Percentiles rank a stretch among this genome's conserved stretches.
Conservation (phyloP, 2,113 vertebrate species). For the Taurulus bubalis region DNA sequence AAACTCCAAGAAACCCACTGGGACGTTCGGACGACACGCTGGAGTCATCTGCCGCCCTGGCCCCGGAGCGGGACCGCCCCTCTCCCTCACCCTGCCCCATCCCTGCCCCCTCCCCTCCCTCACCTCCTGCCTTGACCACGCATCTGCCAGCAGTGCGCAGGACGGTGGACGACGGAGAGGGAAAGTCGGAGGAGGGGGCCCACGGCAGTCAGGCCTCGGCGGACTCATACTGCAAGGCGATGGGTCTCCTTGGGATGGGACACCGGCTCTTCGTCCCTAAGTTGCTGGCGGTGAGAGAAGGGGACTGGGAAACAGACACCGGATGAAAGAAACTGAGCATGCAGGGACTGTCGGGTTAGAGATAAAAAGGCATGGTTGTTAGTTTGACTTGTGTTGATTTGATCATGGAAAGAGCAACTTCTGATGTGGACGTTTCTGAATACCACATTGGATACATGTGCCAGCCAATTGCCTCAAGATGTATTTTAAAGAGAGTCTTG, state of each 20-base stretch:
- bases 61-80: constrained; percentile 89
- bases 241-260: constrained; percentile 98
- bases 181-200: constrained; percentile 85
- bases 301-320: not conserved
- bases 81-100: constrained; percentile 81
- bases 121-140: constrained; percentile 63
- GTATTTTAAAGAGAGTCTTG: not conserved
- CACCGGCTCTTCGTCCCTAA: constrained; percentile 98
- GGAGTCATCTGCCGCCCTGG: constrained; percentile 83
- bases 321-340: constrained; percentile 4
- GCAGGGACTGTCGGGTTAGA: not conserved
- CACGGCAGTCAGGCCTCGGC: constrained; percentile 86
- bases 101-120: constrained; percentile 56
- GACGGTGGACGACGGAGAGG: constrained; percentile 88
- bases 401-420: not conserved
- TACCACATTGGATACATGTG: not conserved
- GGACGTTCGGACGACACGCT: constrained; percentile 63
- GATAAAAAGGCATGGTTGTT: not conserved
- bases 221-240: constrained; percentile 93
- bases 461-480: not conserved
- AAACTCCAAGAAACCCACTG: constrained; percentile 25
- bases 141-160: constrained; percentile 84
- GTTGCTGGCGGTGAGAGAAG: constrained; percentile 95
- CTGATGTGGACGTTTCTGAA: not conserved
- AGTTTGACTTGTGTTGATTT: constrained; percentile 19